Evolutionary conservation across 2,888 invertebrate genomes (phyloP).

Genomic region (Rhagophthalmus giganteus): DNA sequence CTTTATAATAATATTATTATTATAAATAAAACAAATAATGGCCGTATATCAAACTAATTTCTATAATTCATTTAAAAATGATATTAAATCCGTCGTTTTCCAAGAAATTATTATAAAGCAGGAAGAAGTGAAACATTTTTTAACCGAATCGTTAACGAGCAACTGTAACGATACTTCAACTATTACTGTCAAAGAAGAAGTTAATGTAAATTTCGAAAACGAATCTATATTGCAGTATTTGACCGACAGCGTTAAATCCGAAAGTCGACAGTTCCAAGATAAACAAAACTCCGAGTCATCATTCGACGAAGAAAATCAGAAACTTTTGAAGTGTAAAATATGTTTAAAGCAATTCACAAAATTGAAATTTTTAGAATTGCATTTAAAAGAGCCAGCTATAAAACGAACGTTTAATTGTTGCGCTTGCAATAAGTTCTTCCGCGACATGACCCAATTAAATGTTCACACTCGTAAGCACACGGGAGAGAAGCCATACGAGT

Average conservation of each 20-base stretch:
- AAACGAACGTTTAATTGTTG: slow-evolving; percentile 45
- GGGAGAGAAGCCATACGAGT: slow-evolving; percentile 50
- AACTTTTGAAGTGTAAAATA: slow-evolving; percentile 40
- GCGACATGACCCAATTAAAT: slow-evolving; percentile 48
- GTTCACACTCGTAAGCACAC: slow-evolving; percentile 49
- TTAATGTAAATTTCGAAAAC: background rate
- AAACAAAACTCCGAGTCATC: slow-evolving; percentile 6
- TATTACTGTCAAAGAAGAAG: background rate
- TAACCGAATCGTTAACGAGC: background rate
- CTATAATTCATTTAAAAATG: slow-evolving; percentile 1
- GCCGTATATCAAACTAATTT: slow-evolving; percentile 3
- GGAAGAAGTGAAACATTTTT: background rate
- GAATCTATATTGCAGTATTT: background rate
- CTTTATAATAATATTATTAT: no score
- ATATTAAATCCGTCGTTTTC: background rate
- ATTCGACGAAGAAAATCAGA: slow-evolving; percentile 13
- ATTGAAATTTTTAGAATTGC: slow-evolving; percentile 37
- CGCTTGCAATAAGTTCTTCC: slow-evolving; percentile 46
- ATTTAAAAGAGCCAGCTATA: slow-evolving; percentile 38
- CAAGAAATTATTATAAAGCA: slow-evolving; percentile 5
- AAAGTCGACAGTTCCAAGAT: slow-evolving; percentile 3
- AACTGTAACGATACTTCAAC: background rate
- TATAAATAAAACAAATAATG: slow-evolving; percentile 11
- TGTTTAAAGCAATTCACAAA: slow-evolving; percentile 40
- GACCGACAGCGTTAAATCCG: background rate